Evolutionary conservation across 2,888 invertebrate species (phyloP), one percentile per base, ranked within the genome.

Genomic region (Apotomis capreana): DNA sequence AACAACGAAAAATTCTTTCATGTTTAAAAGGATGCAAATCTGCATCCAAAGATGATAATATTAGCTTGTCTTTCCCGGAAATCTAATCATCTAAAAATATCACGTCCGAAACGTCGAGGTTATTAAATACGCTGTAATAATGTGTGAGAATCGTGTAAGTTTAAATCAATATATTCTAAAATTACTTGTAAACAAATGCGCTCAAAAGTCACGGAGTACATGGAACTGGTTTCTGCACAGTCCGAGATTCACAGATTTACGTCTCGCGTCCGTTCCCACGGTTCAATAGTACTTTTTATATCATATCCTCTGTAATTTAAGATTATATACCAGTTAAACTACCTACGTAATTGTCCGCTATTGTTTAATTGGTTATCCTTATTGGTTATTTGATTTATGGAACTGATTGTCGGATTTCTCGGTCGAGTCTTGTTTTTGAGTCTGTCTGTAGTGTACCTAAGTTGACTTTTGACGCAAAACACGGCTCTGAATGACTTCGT

Each of bases 251-350:
- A 44, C 49, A 61, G 69, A 65, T 69, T 64, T 69, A 60, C 68
- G 51, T 49, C 52, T 26, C 62, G 60, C 60, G 70, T 70, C 68
- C 72, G 78, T 80, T 83, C 82, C 79, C 83, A 83, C 83, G 81
- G 75, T 69, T 72, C 73, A 77, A 76, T 78, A 76, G 77, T 44
- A 76, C 76, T 80, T 78, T 82, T 79, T 78, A 80, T 79, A 79
- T 79, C 79, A 78, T 77, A 82, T 83, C 81, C 83, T 82, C 78
- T 67, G 79, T 77, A 80, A 81, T 82, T 59, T 78, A 76, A 77
- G 78, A 78, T 70, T 72, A 68, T 70, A 58, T 60, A 72, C 68
- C 65, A 64, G 58, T 65, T 71, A 63, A 63, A 63, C 68, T 63
- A 63, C 52, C 58, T 68, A 15, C 68, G 36, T 63, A 68, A 68